Percentiles rank a stretch among this genome's conserved stretches.
Evolutionary conservation across 2,888 invertebrate genomes (phyloP).

Genomic region (Drosophila paramelanica): DNA sequence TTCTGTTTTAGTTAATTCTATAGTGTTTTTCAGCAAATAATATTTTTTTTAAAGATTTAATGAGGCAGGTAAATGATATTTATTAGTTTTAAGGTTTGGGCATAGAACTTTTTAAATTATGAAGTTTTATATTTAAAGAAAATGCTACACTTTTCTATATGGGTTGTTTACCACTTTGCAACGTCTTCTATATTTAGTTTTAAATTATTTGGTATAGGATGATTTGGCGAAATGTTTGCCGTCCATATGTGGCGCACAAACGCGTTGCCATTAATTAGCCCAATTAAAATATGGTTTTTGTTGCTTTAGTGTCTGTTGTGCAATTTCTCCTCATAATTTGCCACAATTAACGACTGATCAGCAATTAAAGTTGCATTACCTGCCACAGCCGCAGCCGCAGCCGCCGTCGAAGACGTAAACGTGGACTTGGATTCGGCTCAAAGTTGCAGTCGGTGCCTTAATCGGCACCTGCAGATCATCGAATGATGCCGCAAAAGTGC

Average conservation of each 20-base stretch:
- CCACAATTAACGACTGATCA: slow-evolving; percentile 78
- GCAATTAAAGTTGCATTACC: slow-evolving; percentile 77
- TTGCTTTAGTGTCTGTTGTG: slow-evolving; percentile 42
- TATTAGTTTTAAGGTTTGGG: too few relatives aligned
- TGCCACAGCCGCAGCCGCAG: slow-evolving; percentile 26
- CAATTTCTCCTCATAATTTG: slow-evolving; percentile 72
- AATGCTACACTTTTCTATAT: not conserved
- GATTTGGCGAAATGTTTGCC: not conserved
- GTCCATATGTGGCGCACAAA: slow-evolving; percentile 53
- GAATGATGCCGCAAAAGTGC: slow-evolving; percentile 70
- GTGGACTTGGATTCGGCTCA: not conserved
- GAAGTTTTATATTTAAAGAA: too few relatives aligned
- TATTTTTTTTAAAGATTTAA: too few relatives aligned
- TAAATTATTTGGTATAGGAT: slow-evolving; percentile 1
- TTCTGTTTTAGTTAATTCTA: too few relatives aligned
- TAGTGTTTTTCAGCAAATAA: too few relatives aligned
- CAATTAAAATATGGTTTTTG: slow-evolving; percentile 64
- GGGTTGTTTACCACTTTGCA: too few relatives aligned
- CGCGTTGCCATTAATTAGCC: slow-evolving; percentile 71
- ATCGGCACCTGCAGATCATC: slow-evolving; percentile 68
- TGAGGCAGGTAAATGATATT: too few relatives aligned
- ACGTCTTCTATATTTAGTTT: not conserved
- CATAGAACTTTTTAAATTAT: too few relatives aligned
- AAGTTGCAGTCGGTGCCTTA: slow-evolving; percentile 31
- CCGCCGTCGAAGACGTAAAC: not conserved